Percentiles rank a stretch among this genome's conserved stretches.
Evolutionary conservation across 2,113 vertebrate species (phyloP).

Genomic region (Polyodon spathula): DNA sequence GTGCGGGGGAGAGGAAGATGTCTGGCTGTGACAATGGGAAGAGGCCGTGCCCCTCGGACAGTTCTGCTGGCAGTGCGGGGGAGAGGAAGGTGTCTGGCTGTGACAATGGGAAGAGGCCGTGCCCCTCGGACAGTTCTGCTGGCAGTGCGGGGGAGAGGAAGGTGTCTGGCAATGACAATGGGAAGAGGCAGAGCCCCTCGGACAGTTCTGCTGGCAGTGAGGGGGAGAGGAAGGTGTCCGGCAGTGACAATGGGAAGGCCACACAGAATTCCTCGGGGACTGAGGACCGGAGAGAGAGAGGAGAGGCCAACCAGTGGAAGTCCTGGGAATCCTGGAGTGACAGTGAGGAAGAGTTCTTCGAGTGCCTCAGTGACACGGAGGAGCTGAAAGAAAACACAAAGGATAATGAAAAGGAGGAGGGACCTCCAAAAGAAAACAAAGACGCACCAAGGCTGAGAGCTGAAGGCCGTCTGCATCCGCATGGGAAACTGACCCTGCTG

Average conservation of each 20-base stretch:
- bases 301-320: constrained; percentile 63
- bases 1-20: constrained; percentile 22
- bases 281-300: constrained; percentile 32
- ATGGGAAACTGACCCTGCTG: constrained; percentile 72
- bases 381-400: constrained; percentile 67
- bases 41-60: constrained; percentile 41
- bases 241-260: too few relatives aligned
- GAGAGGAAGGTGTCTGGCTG: constrained; percentile 28
- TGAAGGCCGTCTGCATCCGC: constrained; percentile 77
- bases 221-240: too few relatives aligned
- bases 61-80: too few relatives aligned
- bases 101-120: too few relatives aligned
- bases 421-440: constrained; percentile 21
- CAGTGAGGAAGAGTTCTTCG: constrained; percentile 95
- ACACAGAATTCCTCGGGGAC: constrained; percentile 25
- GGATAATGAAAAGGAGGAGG: constrained; percentile 51
- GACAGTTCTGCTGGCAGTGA: too few relatives aligned
- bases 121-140: too few relatives aligned
- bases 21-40: too few relatives aligned
- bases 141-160: too few relatives aligned
- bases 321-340: constrained; percentile 96
- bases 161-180: too few relatives aligned
- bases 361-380: constrained; percentile 89
- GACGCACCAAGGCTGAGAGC: constrained; percentile 59
- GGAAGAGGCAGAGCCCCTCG: too few relatives aligned